phyloP scores from a whole-genome alignment of 2,113 vertebrate species.

The Paedocypris sp. region DNA sequence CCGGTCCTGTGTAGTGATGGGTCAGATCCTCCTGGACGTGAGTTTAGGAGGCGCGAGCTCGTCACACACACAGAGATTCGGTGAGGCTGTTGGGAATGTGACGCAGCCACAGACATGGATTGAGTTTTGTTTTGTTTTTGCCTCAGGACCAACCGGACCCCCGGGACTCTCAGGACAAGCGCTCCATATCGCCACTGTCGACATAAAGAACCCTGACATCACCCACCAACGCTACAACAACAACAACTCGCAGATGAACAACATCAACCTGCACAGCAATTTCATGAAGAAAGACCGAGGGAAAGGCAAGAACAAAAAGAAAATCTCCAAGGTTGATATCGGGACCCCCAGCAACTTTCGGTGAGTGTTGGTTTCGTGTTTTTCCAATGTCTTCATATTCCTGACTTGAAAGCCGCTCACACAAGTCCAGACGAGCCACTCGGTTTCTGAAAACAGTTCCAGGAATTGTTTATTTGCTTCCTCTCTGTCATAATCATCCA shows the following conservation, averaged over 20 bases:
- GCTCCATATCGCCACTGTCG: slow-evolving; percentile 90
- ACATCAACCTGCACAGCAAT: slow-evolving; percentile 76
- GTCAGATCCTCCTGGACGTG: slow-evolving; percentile 58
- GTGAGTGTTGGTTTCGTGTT: slow-evolving; percentile 58
- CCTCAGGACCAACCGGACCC: slow-evolving; percentile 1
- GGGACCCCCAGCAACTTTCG: slow-evolving; percentile 98
- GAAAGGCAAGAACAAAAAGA: slow-evolving; percentile 84
- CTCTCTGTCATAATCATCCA: no score
- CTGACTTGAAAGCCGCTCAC: no score
- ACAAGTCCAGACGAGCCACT: no score
- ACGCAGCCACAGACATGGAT: no score
- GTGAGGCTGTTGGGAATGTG: no score
- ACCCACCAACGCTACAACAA: slow-evolving; percentile 68
- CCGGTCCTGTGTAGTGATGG: slow-evolving; percentile 47
- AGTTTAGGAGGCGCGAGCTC: slow-evolving; percentile 29
- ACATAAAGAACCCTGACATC: slow-evolving; percentile 97
- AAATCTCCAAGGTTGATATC: slow-evolving; percentile 92
- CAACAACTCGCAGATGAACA: slow-evolving; percentile 72
- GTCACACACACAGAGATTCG: slow-evolving; percentile 45
- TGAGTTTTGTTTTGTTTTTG: neutral
- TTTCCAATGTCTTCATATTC: neutral
- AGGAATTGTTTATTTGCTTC: no score
- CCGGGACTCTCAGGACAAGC: slow-evolving; percentile 68
- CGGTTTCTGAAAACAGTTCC: no score
- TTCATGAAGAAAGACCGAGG: slow-evolving; percentile 75